phyloP scores from a whole-genome alignment of 2,113 vertebrate genomes.

The Pomatostomus ruficeps region DNA sequence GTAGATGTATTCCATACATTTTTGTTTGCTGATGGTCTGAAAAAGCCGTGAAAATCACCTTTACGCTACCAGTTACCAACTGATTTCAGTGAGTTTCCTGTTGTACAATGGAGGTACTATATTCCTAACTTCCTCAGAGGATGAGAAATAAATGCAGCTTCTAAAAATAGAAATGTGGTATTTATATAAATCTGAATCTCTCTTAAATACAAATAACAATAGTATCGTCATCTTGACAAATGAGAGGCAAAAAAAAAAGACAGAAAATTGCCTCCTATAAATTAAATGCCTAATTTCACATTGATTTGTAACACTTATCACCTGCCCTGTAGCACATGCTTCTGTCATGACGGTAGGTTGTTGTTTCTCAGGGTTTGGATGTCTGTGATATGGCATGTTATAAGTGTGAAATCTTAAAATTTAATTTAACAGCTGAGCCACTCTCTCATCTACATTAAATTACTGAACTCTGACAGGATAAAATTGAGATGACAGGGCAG shows the following conservation, averaged over 20 bases:
- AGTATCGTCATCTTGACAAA: background rate
- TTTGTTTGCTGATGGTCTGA: background rate
- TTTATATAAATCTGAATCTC: background rate
- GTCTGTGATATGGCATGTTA: background rate
- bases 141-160: background rate
- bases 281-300: background rate
- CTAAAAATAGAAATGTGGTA: background rate
- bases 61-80: background rate
- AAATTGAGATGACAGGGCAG: background rate
- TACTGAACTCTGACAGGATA: background rate
- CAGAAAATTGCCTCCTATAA: background rate
- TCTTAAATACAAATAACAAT: background rate
- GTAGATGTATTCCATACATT: background rate
- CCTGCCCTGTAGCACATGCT: background rate
- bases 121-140: background rate
- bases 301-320: background rate
- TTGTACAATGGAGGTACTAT: background rate
- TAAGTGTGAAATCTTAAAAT: background rate
- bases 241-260: background rate
- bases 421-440: background rate
- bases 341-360: background rate
- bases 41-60: background rate
- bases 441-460: background rate
- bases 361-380: background rate
- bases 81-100: background rate